Base-by-base conservation (phyloP, 1,140 invertebrate species). In the Diabrotica undecimpunctata region DNA sequence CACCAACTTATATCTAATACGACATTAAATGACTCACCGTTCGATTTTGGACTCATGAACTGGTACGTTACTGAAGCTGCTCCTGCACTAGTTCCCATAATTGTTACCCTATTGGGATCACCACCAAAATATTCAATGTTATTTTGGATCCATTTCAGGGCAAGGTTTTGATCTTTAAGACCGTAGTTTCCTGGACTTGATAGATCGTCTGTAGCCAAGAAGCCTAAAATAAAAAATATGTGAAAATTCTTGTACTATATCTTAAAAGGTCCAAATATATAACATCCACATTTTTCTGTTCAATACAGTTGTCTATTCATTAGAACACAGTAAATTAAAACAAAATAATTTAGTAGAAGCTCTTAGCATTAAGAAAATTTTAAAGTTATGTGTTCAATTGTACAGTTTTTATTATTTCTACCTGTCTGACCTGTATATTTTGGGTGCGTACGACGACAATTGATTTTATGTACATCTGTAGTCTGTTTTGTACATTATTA, bases 1-100 rank as follows among this genome's bases (percentile, higher is more conserved):
- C n/a, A n/a, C n/a, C n/a, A 25, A 25, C 25, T 25, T 25, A 2
- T 25, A 2, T 25, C 4, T 25, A 25, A 25, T 25, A 25, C 4
- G 25, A 25, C 25, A 25, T 1, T 25, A 25, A 25, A 25, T 7
- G 0, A 50, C 14, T 55, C 39, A 59, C 63, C 63, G 46, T 65
- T 10, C 2, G 57, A 61, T 54, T 54, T 5, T 38, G 54, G 39
- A 25, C 53, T 54, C 39, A 65, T 12, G 5, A 61, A 37, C 6
- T 65, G 64, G 38, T 61, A 65, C 6, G 64, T 51, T 6, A 65
- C 58, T n/a, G 50, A 46, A 7, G 64, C 50, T 0, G 37, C 36
- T 35, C 64, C 64, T 9, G 64, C 64, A 36, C 64, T 65, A 12
- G 60, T n/a, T 53, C 64, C 64, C 25, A 65, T 61, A 13, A 60